phyloP scores from a whole-genome alignment of 2,113 vertebrate genomes.

The Poeciliopsis retropinna region DNA sequence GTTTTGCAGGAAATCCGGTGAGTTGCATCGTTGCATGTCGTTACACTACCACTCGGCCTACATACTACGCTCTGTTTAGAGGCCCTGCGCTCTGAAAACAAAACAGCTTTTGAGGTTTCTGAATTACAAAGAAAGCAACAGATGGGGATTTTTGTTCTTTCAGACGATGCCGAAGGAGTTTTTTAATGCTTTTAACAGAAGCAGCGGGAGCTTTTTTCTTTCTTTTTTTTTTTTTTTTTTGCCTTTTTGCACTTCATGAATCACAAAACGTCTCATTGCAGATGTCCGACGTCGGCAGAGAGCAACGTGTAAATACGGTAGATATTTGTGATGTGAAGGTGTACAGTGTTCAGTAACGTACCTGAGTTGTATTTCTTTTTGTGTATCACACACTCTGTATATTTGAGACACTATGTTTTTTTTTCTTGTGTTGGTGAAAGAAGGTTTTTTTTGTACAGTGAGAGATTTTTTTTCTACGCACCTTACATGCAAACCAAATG shows the following conservation, averaged over 20 bases:
- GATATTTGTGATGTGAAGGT: conserved; percentile 47
- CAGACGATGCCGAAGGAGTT: background rate
- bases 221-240: background rate
- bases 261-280: background rate
- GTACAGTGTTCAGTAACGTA: conserved; percentile 36
- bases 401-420: conserved; percentile 8
- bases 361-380: conserved; percentile 9
- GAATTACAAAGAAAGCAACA: background rate
- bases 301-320: conserved; percentile 32
- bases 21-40: conserved; percentile 34
- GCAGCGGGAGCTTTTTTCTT: background rate
- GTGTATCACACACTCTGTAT: conserved; percentile 7
- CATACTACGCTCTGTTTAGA: conserved; percentile 12
- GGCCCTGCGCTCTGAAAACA: conserved; percentile 28
- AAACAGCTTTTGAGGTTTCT: conserved; percentile 10
- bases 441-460: conserved; percentile 47
- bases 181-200: background rate
- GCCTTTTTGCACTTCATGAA: background rate
- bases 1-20: conserved; percentile 24
- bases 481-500: conserved; percentile 68
- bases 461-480: conserved; percentile 54
- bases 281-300: background rate
- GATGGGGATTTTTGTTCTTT: conserved; percentile 8
- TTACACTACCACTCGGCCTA: conserved; percentile 41
- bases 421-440: conserved; percentile 7